A percentile compares a stretch with the other conserved stretches of the same genome.
Evolutionary conservation across 2,113 vertebrate species (phyloP).

Genomic region (Tragelaphus scriptus): DNA sequence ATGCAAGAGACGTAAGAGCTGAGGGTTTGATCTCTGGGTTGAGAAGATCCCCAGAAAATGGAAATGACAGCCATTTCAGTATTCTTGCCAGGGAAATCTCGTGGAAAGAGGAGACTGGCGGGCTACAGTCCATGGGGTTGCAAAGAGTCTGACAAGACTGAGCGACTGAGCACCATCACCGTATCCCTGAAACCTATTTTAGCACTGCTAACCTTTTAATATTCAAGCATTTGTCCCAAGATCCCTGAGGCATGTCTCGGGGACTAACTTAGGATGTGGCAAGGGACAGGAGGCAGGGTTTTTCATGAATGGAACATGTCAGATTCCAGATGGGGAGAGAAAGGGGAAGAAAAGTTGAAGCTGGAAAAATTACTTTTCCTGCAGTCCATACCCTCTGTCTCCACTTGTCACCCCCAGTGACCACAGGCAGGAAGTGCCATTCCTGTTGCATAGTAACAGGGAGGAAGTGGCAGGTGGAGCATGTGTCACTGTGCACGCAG

Average conservation of each 20-base stretch:
- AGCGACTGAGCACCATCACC: neutral
- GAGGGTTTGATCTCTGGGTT: neutral
- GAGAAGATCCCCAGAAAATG: neutral
- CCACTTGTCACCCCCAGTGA: neutral
- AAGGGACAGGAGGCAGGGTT: neutral
- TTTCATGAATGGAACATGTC: neutral
- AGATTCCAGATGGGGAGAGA: neutral
- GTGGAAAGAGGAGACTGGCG: neutral
- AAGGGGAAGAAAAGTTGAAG: neutral
- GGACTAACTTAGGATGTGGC: neutral
- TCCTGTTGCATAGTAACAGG: neutral
- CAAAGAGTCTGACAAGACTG: neutral
- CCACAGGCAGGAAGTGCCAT: neutral
- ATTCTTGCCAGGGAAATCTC: neutral
- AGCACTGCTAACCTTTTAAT: neutral
- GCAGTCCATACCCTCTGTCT: no score
- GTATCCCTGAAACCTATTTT: neutral
- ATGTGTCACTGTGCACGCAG: no score
- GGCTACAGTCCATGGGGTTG: neutral
- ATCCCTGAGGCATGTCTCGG: neutral
- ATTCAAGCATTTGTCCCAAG: neutral
- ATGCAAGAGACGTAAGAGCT: rapidly evolving
- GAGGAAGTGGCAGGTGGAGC: neutral
- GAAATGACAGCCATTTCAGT: neutral
- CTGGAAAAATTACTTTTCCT: neutral